Conservation (phyloP, 2,888 invertebrate species). For the Steromphala cineraria region DNA sequence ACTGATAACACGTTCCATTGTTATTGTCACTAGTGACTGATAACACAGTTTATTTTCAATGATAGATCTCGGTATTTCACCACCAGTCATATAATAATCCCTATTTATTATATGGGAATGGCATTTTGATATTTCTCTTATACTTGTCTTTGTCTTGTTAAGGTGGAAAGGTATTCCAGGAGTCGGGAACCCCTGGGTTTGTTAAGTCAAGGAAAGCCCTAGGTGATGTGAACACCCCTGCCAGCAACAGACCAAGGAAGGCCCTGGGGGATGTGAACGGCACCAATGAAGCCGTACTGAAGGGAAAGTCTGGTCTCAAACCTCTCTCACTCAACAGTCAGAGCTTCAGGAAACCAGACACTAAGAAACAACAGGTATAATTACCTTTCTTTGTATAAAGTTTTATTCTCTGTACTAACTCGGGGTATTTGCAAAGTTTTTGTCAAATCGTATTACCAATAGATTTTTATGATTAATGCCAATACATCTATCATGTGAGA, state of each 20-base stretch:
- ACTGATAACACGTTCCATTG: too few species aligned
- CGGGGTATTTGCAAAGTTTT: too few species aligned
- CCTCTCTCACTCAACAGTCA: neutral
- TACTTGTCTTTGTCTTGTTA: neutral
- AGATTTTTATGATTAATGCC: too few species aligned
- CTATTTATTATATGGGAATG: neutral
- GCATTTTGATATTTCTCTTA: neutral
- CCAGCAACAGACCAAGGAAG: constrained; percentile 18
- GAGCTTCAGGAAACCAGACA: constrained; percentile 13
- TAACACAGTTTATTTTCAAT: too few species aligned
- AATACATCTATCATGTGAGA: too few species aligned
- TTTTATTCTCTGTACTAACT: too few species aligned
- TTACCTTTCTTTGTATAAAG: too few species aligned
- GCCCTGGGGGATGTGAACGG: constrained; percentile 7
- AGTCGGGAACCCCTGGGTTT: constrained; percentile 17
- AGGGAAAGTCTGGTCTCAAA: constrained; percentile 12
- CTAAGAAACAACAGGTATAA: neutral
- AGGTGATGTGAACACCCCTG: constrained; percentile 44
- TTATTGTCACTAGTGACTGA: too few species aligned
- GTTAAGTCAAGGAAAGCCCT: constrained; percentile 51
- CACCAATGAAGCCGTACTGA: constrained; percentile 11
- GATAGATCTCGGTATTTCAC: too few species aligned
- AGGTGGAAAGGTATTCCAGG: constrained; percentile 33
- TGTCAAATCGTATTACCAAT: too few species aligned
- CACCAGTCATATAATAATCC: too few species aligned